Evolutionary conservation across 2,888 invertebrate genomes (phyloP), one percentile per base, ranked within the genome.

Genomic region (Lasioglossum calceatum): DNA sequence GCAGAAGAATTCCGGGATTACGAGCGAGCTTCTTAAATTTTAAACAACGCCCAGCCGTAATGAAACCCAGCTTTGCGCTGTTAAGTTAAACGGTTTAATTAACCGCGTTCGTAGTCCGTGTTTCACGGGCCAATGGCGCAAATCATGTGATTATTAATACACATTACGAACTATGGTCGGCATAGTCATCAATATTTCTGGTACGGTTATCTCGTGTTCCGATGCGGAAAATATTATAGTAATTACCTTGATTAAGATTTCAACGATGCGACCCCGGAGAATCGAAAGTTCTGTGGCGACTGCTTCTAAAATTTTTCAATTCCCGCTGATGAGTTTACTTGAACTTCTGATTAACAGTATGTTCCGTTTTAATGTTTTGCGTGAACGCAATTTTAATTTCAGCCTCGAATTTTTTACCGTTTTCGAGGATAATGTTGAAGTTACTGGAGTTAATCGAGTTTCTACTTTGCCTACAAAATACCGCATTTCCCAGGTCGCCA

Each of bases 21-120:
- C 44, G 32, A 36, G 61, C 23, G 42, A 19, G 67, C 67, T 70
- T 71, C 27, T 44, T 58, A 70, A 61, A 32, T 70, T 67, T 82
- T 23, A 16, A 71, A 71, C 39, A 71, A 71, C 42, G 67, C 67
- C 67, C 8, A 39, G 36, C n/a, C 36, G 77, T 47, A 67, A 77
- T 54, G 50, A 71, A 71, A 71, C n/a, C 70, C 70, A 12, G 78
- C 58, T n/a, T 64, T 12, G 12, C 36, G n/a, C 58, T 36, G 23
- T 14, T 32, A 14, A 32, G 73, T 47, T 61, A 16, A 72, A 64
- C 73, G 47, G 32, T 73, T 74, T 50, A 79, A 80, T 80, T 74
- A 47, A 72, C 50, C 42, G 19, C 44, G 19, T 42, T 42, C 50
- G 50, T 78, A 71, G 39, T 54, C 27, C 42, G n/a, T 42, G 47